phyloP scores from a whole-genome alignment of 2,113 vertebrate genomes.

The Peromyscus californicus region DNA sequence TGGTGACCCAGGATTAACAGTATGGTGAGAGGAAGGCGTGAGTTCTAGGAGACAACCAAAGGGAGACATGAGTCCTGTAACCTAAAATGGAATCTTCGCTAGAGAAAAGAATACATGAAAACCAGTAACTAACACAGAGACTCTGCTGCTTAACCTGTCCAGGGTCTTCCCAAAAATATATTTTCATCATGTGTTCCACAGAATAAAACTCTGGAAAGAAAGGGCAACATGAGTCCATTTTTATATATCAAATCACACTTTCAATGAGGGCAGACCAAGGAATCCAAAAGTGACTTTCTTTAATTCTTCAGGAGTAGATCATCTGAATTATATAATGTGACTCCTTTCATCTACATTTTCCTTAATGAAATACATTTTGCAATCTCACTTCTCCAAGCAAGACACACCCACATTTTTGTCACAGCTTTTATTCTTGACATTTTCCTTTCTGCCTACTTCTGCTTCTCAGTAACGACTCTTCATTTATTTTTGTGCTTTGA shows the following conservation, averaged over 20 bases:
- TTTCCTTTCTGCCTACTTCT: background rate
- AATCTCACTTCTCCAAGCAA: background rate
- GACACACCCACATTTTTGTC: background rate
- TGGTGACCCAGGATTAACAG: background rate
- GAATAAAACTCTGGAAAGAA: background rate
- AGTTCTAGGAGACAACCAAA: too few relatives aligned
- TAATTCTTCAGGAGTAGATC: background rate
- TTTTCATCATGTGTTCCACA: background rate
- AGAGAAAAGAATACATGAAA: background rate
- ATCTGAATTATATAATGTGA: background rate
- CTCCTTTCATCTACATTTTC: background rate
- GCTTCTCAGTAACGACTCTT: background rate
- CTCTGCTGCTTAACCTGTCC: background rate
- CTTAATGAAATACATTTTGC: background rate
- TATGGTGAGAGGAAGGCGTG: background rate
- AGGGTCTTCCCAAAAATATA: background rate
- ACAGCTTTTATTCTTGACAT: background rate
- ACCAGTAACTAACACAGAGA: background rate
- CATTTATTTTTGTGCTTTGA: background rate
- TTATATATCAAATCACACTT: background rate
- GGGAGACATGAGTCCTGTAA: fast-evolving
- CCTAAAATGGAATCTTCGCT: background rate
- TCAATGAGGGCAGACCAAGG: background rate
- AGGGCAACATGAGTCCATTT: background rate
- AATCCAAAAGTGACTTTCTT: background rate